A percentile compares a stretch with the other conserved stretches of the same genome.
phyloP scores from a whole-genome alignment of 2,113 vertebrate genomes.

The Silurus asotus region DNA sequence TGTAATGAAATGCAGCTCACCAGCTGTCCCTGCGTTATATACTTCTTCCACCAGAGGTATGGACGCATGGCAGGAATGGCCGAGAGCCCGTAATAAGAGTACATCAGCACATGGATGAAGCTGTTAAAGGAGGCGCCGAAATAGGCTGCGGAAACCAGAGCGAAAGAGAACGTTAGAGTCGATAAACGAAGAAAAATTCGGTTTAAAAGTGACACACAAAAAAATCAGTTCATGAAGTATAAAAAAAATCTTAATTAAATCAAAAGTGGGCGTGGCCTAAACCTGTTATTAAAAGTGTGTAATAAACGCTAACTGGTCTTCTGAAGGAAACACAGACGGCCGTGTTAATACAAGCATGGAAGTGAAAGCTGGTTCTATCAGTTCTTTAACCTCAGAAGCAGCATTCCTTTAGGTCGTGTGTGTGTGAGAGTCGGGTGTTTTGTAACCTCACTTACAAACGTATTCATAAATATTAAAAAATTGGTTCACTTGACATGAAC shows the following conservation, averaged over 20 bases:
- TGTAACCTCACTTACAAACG: neutral
- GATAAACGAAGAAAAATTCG: neutral
- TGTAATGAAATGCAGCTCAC: constrained; percentile 70
- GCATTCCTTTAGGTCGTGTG: neutral
- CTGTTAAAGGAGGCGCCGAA: constrained; percentile 93
- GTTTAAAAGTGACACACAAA: neutral
- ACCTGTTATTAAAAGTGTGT: neutral
- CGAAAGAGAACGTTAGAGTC: neutral
- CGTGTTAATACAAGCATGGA: neutral
- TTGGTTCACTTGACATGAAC: no score
- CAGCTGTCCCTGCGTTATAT: constrained; percentile 97
- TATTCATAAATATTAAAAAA: no score
- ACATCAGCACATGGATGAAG: constrained; percentile 97
- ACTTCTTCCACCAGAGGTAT: constrained; percentile 99
- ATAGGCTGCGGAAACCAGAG: constrained; percentile 76
- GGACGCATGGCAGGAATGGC: constrained; percentile 88
- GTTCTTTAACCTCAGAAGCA: neutral
- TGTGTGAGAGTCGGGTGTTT: neutral
- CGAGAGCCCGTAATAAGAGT: constrained; percentile 94
- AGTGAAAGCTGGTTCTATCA: neutral
- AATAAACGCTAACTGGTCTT: no score
- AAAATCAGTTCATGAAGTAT: no score
- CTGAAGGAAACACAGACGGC: no score
- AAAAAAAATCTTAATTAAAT: neutral
- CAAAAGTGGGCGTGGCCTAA: neutral